Evolutionary conservation across 64 coral and sea anemone species (phyloP).

Genomic region (Astreopora myriophthalma): DNA sequence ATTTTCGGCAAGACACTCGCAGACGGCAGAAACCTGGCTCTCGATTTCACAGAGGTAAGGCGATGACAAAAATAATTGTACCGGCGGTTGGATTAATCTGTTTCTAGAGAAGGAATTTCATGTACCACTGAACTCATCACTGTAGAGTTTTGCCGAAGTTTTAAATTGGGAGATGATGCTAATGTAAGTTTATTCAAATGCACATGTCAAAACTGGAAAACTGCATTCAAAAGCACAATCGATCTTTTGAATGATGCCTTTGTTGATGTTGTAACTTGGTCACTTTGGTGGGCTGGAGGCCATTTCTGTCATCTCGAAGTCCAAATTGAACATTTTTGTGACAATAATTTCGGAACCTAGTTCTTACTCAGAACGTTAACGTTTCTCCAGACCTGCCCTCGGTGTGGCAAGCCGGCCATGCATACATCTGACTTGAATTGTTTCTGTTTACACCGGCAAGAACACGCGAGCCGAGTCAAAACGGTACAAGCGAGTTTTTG

Average conservation of each 20-base stretch:
- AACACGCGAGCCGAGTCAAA: background rate
- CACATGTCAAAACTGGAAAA: background rate
- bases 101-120: background rate
- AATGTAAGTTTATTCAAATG: background rate
- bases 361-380: too few relatives aligned
- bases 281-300: too few relatives aligned
- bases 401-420: background rate
- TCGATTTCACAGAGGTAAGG: background rate
- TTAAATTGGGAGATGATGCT: background rate
- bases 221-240: conserved; percentile 11
- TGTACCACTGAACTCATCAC: background rate
- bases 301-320: background rate
- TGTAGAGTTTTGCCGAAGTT: background rate
- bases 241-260: background rate
- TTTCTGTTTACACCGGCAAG: too few relatives aligned
- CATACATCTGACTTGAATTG: too few relatives aligned
- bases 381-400: too few relatives aligned
- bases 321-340: too few relatives aligned
- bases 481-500: too few relatives aligned
- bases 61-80: background rate
- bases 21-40: background rate
- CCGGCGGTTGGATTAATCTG: background rate
- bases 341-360: too few relatives aligned
- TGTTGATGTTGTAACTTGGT: background rate
- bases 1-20: background rate